These are phyloP conservation scores for Odiellus spinosus DNA, from an alignment of 2,888 invertebrate species.

Conservation along the genomic window DNA sequence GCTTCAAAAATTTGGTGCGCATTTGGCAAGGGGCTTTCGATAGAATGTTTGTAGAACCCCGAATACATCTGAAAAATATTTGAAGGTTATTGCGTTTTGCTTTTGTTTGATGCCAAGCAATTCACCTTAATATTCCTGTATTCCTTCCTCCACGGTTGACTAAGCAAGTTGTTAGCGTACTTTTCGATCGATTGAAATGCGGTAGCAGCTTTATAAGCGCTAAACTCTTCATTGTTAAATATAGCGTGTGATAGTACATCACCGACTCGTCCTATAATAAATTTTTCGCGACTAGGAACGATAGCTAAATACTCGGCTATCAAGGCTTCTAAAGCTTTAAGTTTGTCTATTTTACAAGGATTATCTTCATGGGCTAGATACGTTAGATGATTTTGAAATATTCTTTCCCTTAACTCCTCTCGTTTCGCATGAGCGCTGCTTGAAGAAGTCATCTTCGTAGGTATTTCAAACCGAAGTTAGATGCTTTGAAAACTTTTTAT, in stretches of 20 bases:
- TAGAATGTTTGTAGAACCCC: constrained; percentile 74
- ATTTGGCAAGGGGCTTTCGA: constrained; percentile 59
- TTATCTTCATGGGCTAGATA: constrained; percentile 19
- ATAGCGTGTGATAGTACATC: constrained; percentile 16
- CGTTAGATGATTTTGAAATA: constrained; percentile 17
- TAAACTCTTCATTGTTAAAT: constrained; percentile 41
- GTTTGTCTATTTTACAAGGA: constrained; percentile 17
- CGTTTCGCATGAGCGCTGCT: no score
- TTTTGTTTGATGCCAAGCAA: no score
- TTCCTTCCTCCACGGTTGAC: constrained; percentile 78
- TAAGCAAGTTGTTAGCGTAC: constrained; percentile 67
- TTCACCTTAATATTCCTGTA: constrained; percentile 60
- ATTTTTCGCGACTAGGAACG: constrained; percentile 17
- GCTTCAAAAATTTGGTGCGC: constrained; percentile 58
- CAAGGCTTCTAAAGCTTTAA: constrained; percentile 16
- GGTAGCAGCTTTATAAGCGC: constrained; percentile 58
- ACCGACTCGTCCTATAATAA: constrained; percentile 15
- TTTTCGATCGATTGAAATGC: constrained; percentile 71
- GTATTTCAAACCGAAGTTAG: no score
- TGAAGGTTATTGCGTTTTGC: not conserved
- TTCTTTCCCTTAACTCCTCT: constrained; percentile 2
- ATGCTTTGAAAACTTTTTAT: no score
- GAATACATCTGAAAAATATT: constrained; percentile 42
- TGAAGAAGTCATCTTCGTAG: no score
- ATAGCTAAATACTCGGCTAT: constrained; percentile 17